A percentile compares a stretch with the other conserved stretches of the same genome.
These are phyloP conservation scores for Proterorhinus semilunaris DNA, from an alignment of 2,113 vertebrate species.

Conservation along the genomic window DNA sequence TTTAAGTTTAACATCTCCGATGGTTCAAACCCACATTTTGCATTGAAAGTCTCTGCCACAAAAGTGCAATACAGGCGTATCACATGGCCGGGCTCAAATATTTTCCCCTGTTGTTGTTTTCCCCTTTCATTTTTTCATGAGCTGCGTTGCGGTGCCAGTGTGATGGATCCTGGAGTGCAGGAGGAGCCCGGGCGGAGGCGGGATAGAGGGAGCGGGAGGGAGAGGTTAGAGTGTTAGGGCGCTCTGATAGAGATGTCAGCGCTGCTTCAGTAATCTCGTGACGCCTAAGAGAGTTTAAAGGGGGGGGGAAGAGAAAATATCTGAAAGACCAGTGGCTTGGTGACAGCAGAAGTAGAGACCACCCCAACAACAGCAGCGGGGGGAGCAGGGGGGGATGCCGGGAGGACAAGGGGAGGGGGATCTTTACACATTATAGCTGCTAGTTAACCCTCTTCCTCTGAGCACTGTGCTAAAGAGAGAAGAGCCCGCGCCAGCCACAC, in stretches of 20 bases:
- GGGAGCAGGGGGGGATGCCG: conserved; percentile 60
- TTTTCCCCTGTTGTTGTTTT: conserved; percentile 18
- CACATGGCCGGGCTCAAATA: neutral
- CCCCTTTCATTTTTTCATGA: conserved; percentile 9
- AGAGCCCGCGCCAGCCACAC: conserved; percentile 33
- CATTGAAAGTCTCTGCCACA: conserved; percentile 12
- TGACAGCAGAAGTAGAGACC: conserved; percentile 71
- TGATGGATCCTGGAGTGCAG: conserved; percentile 58
- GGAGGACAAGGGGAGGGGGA: conserved; percentile 26
- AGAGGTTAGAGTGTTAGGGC: conserved; percentile 63
- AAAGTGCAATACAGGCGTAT: conserved; percentile 19
- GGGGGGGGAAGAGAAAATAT: conserved; percentile 13
- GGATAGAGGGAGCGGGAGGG: conserved; percentile 19
- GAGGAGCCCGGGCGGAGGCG: conserved; percentile 27
- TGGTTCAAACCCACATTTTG: no score
- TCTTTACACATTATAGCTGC: conserved; percentile 53
- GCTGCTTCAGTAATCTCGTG: conserved; percentile 71
- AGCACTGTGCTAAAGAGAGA: conserved; percentile 40
- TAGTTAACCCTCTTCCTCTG: conserved; percentile 51
- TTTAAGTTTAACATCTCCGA: no score
- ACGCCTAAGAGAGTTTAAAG: conserved; percentile 41
- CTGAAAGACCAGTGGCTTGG: conserved; percentile 51
- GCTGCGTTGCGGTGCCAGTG: conserved; percentile 36
- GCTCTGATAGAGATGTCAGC: conserved; percentile 73
- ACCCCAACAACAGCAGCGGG: conserved; percentile 70